phyloP scores from a whole-genome alignment of 1,140 invertebrate genomes.

The Sitobion miscanthi region DNA sequence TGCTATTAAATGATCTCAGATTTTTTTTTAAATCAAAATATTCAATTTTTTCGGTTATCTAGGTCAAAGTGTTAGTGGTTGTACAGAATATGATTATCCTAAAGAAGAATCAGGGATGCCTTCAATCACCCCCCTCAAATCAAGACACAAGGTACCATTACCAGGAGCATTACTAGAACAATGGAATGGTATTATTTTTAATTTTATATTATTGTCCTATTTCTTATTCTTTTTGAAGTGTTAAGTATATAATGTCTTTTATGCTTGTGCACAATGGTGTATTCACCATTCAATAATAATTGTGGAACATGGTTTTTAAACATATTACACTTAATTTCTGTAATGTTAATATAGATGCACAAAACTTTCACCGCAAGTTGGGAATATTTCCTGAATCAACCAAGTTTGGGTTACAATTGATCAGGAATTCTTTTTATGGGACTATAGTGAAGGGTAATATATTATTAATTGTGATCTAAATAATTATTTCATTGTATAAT shows the following conservation, averaged over 20 bases:
- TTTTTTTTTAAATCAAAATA: conserved; percentile 23
- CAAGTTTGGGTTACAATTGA: conserved; percentile 97
- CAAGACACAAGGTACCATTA: conserved; percentile 82
- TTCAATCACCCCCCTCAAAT: conserved; percentile 79
- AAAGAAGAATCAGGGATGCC: conserved; percentile 72
- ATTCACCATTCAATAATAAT: background rate
- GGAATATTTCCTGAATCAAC: conserved; percentile 95
- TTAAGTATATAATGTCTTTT: background rate
- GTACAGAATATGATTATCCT: conserved; percentile 90
- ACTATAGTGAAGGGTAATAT: conserved; percentile 81
- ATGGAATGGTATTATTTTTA: conserved; percentile 85
- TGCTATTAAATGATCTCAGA: background rate
- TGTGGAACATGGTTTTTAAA: conserved; percentile 8
- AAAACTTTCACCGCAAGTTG: conserved; percentile 90
- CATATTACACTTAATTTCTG: conserved; percentile 17
- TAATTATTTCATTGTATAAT: conserved; percentile 34
- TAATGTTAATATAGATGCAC: conserved; percentile 74
- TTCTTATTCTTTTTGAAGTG: conserved; percentile 52
- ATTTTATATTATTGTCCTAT: background rate
- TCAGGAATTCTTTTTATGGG: conserved; percentile 97
- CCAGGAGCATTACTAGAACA: conserved; percentile 93
- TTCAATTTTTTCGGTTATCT: background rate
- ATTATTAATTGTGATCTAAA: background rate
- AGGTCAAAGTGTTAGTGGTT: conserved; percentile 76
- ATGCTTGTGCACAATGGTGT: background rate